These are phyloP conservation scores for Rhagoletis pomonella DNA, from an alignment of 1,140 invertebrate genomes.

Conservation along the genomic window DNA sequence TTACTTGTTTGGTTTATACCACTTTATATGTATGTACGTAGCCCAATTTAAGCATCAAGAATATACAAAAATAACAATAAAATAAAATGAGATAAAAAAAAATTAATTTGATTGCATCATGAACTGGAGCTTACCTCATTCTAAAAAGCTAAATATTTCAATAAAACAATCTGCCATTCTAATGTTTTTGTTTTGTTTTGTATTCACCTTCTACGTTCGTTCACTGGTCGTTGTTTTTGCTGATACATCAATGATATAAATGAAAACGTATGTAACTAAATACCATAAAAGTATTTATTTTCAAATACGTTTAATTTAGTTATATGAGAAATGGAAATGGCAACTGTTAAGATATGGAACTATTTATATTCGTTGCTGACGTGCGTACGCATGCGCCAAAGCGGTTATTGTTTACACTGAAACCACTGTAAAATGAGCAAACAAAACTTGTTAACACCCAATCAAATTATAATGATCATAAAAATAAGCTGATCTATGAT, in stretches of 20 bases:
- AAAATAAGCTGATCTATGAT: too few relatives aligned
- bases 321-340: neutral
- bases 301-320: neutral
- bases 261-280: constrained; percentile 16
- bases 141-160: neutral
- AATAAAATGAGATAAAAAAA: neutral
- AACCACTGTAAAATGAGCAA: neutral
- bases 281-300: neutral
- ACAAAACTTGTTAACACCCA: neutral
- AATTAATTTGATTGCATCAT: constrained; percentile 7
- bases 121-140: constrained; percentile 9
- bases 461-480: neutral
- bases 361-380: neutral
- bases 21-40: neutral
- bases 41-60: neutral
- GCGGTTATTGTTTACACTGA: neutral
- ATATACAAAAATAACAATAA: neutral
- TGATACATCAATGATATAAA: neutral
- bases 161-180: neutral
- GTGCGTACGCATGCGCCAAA: constrained; percentile 15
- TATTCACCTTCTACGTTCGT: neutral
- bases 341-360: too few relatives aligned
- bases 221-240: neutral
- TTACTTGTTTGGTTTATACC: neutral
- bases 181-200: neutral